phyloP scores from a whole-genome alignment of 1,140 invertebrate genomes.

The Nasonia longicornis region DNA sequence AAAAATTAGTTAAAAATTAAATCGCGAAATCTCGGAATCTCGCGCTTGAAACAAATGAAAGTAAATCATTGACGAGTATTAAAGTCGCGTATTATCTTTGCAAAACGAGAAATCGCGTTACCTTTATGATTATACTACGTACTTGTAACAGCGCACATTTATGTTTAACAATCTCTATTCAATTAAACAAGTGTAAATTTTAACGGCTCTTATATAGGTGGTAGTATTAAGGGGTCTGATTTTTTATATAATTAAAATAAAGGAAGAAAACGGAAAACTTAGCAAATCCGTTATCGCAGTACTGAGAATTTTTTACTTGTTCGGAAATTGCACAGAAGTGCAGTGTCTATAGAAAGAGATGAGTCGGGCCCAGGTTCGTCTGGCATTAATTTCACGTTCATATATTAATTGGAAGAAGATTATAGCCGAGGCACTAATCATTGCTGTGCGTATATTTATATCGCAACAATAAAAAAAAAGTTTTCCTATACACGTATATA shows the following conservation, averaged over 20 bases:
- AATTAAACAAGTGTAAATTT: constrained; percentile 9
- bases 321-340: background rate
- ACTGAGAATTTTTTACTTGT: background rate
- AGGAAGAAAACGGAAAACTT: background rate
- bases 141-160: constrained; percentile 40
- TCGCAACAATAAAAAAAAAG: background rate
- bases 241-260: constrained; percentile 20
- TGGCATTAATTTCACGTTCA: background rate
- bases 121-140: constrained; percentile 33
- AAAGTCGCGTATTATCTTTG: constrained; percentile 43
- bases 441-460: background rate
- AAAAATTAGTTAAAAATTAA: constrained; percentile 35
- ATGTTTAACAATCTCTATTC: constrained; percentile 3
- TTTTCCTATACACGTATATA: background rate
- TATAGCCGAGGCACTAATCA: constrained; percentile 12
- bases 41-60: constrained; percentile 44
- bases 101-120: constrained; percentile 41
- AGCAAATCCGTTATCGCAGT: background rate
- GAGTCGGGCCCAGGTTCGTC: background rate
- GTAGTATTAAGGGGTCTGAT: constrained; percentile 25
- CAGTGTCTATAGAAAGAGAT: too few relatives aligned
- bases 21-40: constrained; percentile 40
- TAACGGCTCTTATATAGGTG: constrained; percentile 14
- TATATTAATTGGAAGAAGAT: background rate
- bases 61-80: constrained; percentile 42